A percentile compares a stretch with the other conserved stretches of the same genome.
Conservation (phyloP, 2,113 vertebrate species). For the Phainopepla nitens region DNA sequence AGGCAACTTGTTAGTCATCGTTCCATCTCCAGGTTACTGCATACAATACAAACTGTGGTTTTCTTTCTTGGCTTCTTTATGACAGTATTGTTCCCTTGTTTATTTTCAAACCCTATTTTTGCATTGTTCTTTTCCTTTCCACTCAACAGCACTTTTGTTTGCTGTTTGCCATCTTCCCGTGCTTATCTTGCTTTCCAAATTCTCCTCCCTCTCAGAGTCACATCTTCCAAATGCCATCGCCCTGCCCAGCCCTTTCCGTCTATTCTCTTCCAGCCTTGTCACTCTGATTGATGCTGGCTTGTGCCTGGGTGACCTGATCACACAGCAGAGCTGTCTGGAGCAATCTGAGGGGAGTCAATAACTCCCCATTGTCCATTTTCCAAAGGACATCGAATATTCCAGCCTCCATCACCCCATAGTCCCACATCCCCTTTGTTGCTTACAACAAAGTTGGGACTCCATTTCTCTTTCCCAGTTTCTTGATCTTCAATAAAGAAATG, state of each 20-base stretch:
- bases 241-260: conserved; percentile 1
- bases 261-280: background rate
- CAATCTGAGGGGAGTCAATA: background rate
- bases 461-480: background rate
- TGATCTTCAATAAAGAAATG: background rate
- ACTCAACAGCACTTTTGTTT: background rate
- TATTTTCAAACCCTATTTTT: background rate
- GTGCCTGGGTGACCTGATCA: background rate
- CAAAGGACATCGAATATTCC: background rate
- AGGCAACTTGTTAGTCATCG: background rate
- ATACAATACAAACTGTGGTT: background rate
- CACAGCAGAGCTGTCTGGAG: background rate
- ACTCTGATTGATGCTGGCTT: background rate
- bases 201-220: background rate
- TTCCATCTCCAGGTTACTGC: background rate
- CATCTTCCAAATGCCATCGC: background rate
- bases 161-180: background rate
- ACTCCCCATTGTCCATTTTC: background rate
- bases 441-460: background rate
- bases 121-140: background rate
- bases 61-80: background rate
- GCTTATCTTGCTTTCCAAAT: background rate
- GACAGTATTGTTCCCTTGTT: background rate
- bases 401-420: background rate
- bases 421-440: background rate